A percentile compares a stretch with the other conserved stretches of the same genome.
phyloP scores from a whole-genome alignment of 2,797 vertebrate genomes.

The Pseudocheirus occidentalis region DNA sequence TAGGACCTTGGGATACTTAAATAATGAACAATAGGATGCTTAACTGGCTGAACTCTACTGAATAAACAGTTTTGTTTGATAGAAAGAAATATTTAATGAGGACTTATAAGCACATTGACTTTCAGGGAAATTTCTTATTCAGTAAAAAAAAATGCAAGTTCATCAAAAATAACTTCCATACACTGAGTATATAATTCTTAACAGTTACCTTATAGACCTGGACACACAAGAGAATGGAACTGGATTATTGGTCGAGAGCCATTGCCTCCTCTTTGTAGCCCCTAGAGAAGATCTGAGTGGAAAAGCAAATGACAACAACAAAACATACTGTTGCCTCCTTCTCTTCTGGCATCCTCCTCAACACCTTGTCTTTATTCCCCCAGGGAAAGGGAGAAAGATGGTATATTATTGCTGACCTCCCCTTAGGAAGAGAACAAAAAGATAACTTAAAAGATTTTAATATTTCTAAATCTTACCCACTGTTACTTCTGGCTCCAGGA shows the following conservation, averaged over 20 bases:
- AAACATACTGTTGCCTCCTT: background rate
- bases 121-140: background rate
- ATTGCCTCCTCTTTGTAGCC: background rate
- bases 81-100: slow-evolving; percentile 5
- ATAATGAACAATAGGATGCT: background rate
- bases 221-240: background rate
- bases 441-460: background rate
- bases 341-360: background rate
- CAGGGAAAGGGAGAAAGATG: background rate
- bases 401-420: background rate
- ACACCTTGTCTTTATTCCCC: background rate
- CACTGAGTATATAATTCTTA: background rate
- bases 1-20: background rate
- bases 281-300: background rate
- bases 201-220: background rate
- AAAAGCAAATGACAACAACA: background rate
- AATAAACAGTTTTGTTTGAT: background rate
- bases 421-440: background rate
- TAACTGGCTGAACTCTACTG: background rate
- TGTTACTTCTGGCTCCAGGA: background rate
- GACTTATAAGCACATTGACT: background rate
- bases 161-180: background rate
- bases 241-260: background rate
- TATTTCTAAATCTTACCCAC: background rate
- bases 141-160: background rate